A percentile compares a stretch with the other conserved stretches of the same genome.
Conservation (phyloP, 1,140 invertebrate species). For the Meloidogyne floridensis region DNA sequence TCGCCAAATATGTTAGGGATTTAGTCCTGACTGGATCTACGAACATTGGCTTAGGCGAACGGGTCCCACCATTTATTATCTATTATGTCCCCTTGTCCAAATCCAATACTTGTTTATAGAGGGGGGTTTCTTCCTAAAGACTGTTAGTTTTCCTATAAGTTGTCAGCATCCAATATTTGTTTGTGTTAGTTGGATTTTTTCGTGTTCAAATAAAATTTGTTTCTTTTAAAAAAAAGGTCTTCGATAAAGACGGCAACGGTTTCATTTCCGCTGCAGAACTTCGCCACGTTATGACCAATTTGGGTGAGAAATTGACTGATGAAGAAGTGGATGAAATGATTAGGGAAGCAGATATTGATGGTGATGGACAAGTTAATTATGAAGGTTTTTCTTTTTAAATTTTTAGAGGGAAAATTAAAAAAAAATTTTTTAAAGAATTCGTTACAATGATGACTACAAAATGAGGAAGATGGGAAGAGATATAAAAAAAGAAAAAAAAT, state of each 20-base stretch:
- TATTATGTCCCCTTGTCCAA: too few relatives aligned
- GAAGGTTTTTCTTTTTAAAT: conserved; percentile 69
- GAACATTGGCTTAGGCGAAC: too few relatives aligned
- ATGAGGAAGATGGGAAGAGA: not conserved
- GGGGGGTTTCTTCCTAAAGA: too few relatives aligned
- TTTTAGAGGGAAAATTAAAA: not conserved
- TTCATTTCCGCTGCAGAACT: conserved; percentile 85
- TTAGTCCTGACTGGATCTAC: too few relatives aligned
- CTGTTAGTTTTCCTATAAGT: too few relatives aligned
- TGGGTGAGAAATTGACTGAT: conserved; percentile 95
- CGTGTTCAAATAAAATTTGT: too few relatives aligned
- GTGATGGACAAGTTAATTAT: conserved; percentile 98
- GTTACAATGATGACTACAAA: conserved; percentile 40
- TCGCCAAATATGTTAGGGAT: too few relatives aligned
- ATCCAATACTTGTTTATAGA: too few relatives aligned
- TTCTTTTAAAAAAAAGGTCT: conserved; percentile 16
- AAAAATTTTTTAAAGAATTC: conserved; percentile 15
- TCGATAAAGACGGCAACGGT: conserved; percentile 78
- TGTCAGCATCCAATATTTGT: too few relatives aligned
- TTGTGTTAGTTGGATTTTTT: too few relatives aligned
- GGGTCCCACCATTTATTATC: too few relatives aligned
- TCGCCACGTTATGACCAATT: conserved; percentile 87
- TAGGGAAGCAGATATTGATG: conserved; percentile 94
- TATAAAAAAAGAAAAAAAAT: not conserved
- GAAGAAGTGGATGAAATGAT: conserved; percentile 99